Percentiles rank a stretch among this genome's conserved stretches.
Evolutionary conservation across 2,888 invertebrate genomes (phyloP).

Genomic region (Morpho achilles): DNA sequence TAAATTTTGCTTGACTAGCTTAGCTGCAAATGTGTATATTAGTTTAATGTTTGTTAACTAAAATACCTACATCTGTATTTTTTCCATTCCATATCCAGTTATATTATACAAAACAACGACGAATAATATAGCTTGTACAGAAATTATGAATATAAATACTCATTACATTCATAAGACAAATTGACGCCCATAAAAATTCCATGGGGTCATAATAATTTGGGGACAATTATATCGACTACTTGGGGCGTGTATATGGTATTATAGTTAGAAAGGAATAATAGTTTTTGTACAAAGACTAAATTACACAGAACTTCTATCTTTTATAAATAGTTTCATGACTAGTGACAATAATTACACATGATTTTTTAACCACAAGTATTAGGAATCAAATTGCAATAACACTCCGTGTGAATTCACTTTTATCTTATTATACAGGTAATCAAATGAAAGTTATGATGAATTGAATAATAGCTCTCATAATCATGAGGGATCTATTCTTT

Average conservation of each 20-base stretch:
- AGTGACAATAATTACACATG: too few relatives aligned
- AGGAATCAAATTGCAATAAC: constrained; percentile 8
- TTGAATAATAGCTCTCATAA: constrained; percentile 48
- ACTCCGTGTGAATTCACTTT: constrained; percentile 39
- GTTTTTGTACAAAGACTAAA: too few relatives aligned
- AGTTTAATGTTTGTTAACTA: too few relatives aligned
- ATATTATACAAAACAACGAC: too few relatives aligned
- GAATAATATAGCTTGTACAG: background rate
- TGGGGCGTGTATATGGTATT: constrained; percentile 6
- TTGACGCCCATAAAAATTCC: constrained; percentile 24
- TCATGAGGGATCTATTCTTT: constrained; percentile 56
- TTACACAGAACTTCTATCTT: too few relatives aligned
- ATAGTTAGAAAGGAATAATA: too few relatives aligned
- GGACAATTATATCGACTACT: constrained; percentile 10
- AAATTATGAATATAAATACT: background rate
- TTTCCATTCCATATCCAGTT: too few relatives aligned
- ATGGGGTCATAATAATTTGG: constrained; percentile 20
- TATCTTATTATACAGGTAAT: constrained; percentile 35
- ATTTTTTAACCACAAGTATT: constrained; percentile 4
- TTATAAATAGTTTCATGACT: too few relatives aligned
- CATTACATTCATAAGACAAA: constrained; percentile 13
- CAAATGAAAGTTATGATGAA: constrained; percentile 61
- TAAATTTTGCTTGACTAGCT: too few relatives aligned
- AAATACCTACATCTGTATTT: too few relatives aligned
- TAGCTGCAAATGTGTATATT: too few relatives aligned